A percentile compares a stretch with the other conserved stretches of the same genome.
Evolutionary conservation across 2,113 vertebrate species (phyloP).

Genomic region (Ariopsis seemanni): DNA sequence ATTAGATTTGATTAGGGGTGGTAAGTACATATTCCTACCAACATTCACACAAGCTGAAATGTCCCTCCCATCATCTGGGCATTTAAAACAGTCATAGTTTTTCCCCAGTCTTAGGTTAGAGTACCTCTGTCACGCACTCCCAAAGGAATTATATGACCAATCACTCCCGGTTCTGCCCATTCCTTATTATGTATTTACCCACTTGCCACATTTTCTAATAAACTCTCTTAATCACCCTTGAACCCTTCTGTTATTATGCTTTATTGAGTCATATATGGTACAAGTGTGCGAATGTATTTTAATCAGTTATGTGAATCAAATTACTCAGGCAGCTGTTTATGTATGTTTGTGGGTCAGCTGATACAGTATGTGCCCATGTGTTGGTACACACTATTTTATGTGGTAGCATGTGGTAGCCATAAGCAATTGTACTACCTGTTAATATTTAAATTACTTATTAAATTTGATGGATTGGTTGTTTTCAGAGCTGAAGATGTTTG

Average conservation of each 20-base stretch:
- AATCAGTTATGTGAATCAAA: background rate
- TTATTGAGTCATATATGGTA: background rate
- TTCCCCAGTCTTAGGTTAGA: background rate
- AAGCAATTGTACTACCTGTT: background rate
- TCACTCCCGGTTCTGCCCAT: background rate
- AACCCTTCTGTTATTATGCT: background rate
- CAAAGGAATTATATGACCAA: background rate
- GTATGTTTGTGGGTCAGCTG: background rate
- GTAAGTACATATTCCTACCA: background rate
- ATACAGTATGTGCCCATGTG: background rate
- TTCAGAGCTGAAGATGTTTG: background rate
- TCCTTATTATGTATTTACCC: background rate
- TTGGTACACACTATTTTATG: background rate
- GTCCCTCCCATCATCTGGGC: background rate
- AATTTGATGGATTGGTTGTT: background rate
- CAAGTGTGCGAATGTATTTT: background rate
- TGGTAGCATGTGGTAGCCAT: no score
- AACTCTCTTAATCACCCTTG: background rate
- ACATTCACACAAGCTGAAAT: background rate
- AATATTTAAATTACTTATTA: background rate
- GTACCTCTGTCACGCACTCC: background rate
- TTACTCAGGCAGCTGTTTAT: conserved; percentile 5
- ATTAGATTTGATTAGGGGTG: background rate
- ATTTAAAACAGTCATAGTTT: background rate
- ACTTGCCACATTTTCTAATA: background rate